Base-by-base conservation (phyloP, 1,140 invertebrate genomes). In the Meloidogyne hapla region DNA sequence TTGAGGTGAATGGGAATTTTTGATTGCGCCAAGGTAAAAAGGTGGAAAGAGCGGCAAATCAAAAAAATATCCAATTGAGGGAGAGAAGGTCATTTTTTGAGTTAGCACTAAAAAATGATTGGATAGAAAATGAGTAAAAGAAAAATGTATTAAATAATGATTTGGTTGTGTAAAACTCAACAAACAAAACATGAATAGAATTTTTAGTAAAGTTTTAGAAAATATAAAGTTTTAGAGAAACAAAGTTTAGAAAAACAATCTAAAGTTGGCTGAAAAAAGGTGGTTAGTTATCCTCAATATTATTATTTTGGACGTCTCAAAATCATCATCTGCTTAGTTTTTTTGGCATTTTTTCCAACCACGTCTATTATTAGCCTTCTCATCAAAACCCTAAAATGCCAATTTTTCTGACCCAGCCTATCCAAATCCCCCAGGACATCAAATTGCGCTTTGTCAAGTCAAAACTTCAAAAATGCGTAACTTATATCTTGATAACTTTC, bases 81-180 rank as follows among this genome's bases (percentile, higher is more conserved):
- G 15, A 15, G n/a, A n/a, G 48, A 56, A 56, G 48, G 48, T 56
- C 48, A 56, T 56, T 56, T 56, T 56, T 56, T 56, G 48, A 56
- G 48, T 56, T 56, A 56, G 48, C 48, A 56, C 48, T 56, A 56
- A 56, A 56, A 56, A 56, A 56, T 56, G 48, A 56, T 56, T 56
- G 48, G 48, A 56, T 56, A n/a, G 18, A 56, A 33, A 33, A 33
- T 56, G 48, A n/a, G 48, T 56, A 56, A 56, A 56, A 56, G 18
- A n/a, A 56, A 56, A 56, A 56, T 56, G 48, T 56, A 56, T 56
- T 56, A 56, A 56, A 56, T 56, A 56, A 56, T 56, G 18, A 56
- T 56, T 56, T 15, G 18, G n/a, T 56, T 56, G 8, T n/a, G 48
- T 8, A 56, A 56, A 56, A 33, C 4, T 33, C 33, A 56, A 56